phyloP scores from a whole-genome alignment of 1,140 invertebrate genomes.

The Drosophila ohnishii region DNA sequence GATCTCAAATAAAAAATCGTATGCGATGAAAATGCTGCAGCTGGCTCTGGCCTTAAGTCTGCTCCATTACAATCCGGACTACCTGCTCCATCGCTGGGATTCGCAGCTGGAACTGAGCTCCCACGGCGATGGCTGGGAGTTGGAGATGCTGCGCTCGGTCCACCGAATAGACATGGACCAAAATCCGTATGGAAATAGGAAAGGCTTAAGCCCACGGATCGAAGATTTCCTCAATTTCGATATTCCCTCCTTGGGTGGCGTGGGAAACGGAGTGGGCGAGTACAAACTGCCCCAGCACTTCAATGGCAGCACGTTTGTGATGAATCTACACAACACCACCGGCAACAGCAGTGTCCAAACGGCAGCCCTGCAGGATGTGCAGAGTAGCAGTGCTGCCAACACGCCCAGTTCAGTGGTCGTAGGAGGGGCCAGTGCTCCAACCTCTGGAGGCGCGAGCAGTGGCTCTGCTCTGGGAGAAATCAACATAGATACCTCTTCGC shows the following conservation, averaged over 20 bases:
- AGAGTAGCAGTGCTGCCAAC: constrained; percentile 38
- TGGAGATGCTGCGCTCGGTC: constrained; percentile 85
- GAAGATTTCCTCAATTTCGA: constrained; percentile 85
- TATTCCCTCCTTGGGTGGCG: constrained; percentile 30
- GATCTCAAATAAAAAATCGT: constrained; percentile 88
- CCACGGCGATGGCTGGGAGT: constrained; percentile 85
- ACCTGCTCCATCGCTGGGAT: constrained; percentile 83
- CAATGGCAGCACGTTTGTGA: constrained; percentile 85
- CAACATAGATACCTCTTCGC: constrained; percentile 49
- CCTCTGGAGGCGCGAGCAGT: constrained; percentile 20
- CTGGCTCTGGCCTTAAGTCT: constrained; percentile 89
- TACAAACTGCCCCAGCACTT: constrained; percentile 74
- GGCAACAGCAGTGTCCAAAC: constrained; percentile 76
- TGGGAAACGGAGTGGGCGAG: constrained; percentile 26
- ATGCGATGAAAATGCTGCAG: constrained; percentile 89
- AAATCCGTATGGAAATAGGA: constrained; percentile 88
- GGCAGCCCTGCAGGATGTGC: constrained; percentile 72
- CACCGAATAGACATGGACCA: constrained; percentile 83
- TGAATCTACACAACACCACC: constrained; percentile 83
- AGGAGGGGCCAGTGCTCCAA: constrained; percentile 12
- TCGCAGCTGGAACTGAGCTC: constrained; percentile 84
- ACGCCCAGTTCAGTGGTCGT: constrained; percentile 19
- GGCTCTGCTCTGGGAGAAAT: constrained; percentile 41
- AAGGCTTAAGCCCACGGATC: constrained; percentile 87
- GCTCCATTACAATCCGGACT: constrained; percentile 88